Evolutionary conservation across 1,140 invertebrate species (phyloP).

Genomic region (Sycophila sp.): DNA sequence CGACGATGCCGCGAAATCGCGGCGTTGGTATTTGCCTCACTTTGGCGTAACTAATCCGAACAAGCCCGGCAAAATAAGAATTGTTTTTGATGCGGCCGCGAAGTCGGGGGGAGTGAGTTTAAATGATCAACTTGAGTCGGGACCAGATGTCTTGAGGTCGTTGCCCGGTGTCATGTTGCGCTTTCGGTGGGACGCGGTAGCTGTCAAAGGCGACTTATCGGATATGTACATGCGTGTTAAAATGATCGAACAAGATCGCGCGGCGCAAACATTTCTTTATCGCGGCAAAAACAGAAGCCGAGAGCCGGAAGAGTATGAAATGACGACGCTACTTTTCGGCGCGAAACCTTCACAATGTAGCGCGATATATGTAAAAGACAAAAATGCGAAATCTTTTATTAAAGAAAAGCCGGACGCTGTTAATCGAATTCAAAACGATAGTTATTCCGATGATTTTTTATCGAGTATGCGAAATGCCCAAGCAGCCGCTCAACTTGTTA

Average conservation of each 20-base stretch:
- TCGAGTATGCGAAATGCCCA: conserved; percentile 18
- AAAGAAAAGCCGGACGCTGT: neutral
- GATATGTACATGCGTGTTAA: conserved; percentile 6
- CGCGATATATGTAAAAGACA: conserved; percentile 47
- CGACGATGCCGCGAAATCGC: neutral
- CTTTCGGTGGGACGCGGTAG: neutral
- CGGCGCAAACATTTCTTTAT: neutral
- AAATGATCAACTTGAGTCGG: neutral
- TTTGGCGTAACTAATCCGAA: neutral
- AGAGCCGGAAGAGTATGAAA: conserved; percentile 36
- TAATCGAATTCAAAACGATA: neutral
- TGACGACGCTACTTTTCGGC: conserved; percentile 54
- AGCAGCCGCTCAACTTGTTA: conserved; percentile 35
- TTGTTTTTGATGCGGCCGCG: conserved; percentile 8
- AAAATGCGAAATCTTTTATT: conserved; percentile 27
- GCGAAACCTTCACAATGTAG: conserved; percentile 47
- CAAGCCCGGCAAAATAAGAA: neutral
- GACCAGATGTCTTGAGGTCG: neutral
- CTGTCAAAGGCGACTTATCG: neutral
- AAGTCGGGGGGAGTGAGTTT: neutral
- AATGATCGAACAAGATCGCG: no score
- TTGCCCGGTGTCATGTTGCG: neutral
- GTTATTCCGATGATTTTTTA: conserved; percentile 12
- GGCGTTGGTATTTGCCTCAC: neutral
- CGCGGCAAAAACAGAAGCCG: neutral